Base-by-base conservation (phyloP, 2,113 vertebrate genomes). In the Periophthalmus modestus region DNA sequence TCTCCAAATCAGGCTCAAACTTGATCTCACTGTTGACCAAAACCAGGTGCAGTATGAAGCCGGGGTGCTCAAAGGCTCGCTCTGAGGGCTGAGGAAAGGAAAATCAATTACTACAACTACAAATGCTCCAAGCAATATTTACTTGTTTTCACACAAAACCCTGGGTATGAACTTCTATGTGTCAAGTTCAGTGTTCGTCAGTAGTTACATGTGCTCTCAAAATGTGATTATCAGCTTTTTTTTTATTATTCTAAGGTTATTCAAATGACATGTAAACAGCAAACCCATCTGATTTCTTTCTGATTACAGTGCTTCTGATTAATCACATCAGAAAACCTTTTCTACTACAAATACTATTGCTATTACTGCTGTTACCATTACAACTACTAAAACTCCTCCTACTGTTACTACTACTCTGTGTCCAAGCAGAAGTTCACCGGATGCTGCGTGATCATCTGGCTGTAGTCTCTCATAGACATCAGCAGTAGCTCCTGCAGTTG, bases 381-480 rank as follows among this genome's bases (percentile, higher is more conserved):
- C 18, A 52, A 15, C 48, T 52, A n/a, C 34, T 39, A 9, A 18
- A n/a, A 59, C 62, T n/a, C 6, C 4, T 9, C 6, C 4, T 9
- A 28, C 23, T 61, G 12, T 23, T 61, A 4, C 23, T 28, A 61
- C 34, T 57, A 19, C 62, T 18, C 14, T 15, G 4, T 1, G 1
- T 63, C 34, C 6, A 2, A 33, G 1, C 36, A 10, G 34, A 19
- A 15, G 5, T 21, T 34, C 9, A 97, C 96, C 47, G 80, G 80
- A 47, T 94, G 87, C n/a, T 90, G 91, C 18, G 89, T 89, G 68
- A 98, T 93, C 12, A 97, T 87, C 59, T 91, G 82, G 11, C 95
- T 96, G 58, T 95, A 98, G 80, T 95, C 95, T 28, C 89, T 88
- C 79, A 97, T 88, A 58, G 96, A 98, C 67, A 87, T 72, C 7